Evolutionary conservation across 2,888 invertebrate genomes (phyloP).

Genomic region (Dasysyrphus tricinctus): DNA sequence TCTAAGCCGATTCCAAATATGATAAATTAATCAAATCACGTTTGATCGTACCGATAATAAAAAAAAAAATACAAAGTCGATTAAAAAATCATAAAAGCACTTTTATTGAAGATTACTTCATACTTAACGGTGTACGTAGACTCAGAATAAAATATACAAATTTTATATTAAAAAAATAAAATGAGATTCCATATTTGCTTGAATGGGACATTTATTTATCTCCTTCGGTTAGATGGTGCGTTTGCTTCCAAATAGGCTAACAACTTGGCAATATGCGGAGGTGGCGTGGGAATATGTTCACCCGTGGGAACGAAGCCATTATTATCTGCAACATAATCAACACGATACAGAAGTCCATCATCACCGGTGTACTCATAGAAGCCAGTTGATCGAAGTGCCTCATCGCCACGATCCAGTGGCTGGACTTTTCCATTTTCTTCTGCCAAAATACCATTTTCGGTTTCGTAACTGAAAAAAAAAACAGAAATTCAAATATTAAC

Average conservation of each 20-base stretch:
- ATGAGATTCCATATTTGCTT: conserved; percentile 22
- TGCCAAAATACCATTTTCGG: conserved; percentile 85
- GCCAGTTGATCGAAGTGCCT: conserved; percentile 87
- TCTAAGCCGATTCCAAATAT: conserved; percentile 9
- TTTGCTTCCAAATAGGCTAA: conserved; percentile 86
- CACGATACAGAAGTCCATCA: conserved; percentile 84
- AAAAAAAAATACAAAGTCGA: conserved; percentile 39
- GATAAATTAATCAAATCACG: conserved; percentile 53
- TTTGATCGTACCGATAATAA: conserved; percentile 48
- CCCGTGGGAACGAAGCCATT: conserved; percentile 84
- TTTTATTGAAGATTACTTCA: conserved; percentile 42
- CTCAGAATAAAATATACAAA: conserved; percentile 21
- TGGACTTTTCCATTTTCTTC: conserved; percentile 86
- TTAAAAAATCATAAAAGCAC: conserved; percentile 40
- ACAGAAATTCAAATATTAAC: background rate
- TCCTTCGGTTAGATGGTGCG: conserved; percentile 73
- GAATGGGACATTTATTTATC: conserved; percentile 2
- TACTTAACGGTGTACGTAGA: background rate
- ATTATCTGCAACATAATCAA: conserved; percentile 85
- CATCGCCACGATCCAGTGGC: conserved; percentile 84
- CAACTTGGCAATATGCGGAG: conserved; percentile 87
- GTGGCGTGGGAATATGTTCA: conserved; percentile 84
- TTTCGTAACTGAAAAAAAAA: conserved; percentile 84
- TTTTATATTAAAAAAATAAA: background rate
- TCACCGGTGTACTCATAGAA: conserved; percentile 88